Percentiles rank a stretch among this genome's conserved stretches.
Conservation (phyloP, 2,888 invertebrate genomes). For the Chrysolina haemoptera region DNA sequence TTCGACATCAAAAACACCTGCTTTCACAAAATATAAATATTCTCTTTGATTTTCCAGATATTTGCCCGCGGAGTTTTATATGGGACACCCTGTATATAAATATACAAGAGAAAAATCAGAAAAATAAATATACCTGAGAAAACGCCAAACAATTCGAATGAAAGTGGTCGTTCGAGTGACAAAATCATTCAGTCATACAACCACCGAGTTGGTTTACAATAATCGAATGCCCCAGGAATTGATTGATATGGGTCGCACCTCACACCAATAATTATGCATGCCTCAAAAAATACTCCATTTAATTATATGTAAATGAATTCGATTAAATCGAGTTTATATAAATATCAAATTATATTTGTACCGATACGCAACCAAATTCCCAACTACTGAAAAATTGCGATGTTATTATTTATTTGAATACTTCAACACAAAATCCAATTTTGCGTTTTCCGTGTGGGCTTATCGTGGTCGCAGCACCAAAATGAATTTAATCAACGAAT, state of each 20-base stretch:
- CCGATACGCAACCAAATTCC: conserved; percentile 14
- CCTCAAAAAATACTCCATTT: conserved; percentile 19
- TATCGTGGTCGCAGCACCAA: not conserved
- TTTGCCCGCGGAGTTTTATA: too few species aligned
- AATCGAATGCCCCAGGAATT: conserved; percentile 7
- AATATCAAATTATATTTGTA: conserved; percentile 34
- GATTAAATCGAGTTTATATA: conserved; percentile 25
- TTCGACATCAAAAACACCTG: too few species aligned
- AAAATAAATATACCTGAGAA: not conserved
- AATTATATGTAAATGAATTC: conserved; percentile 23
- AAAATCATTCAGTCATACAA: not conserved
- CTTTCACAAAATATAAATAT: too few species aligned
- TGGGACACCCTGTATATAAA: too few species aligned
- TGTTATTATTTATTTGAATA: conserved; percentile 25
- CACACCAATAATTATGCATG: conserved; percentile 5
- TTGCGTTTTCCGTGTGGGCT: not conserved
- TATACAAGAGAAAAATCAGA: too few species aligned
- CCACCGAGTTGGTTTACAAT: not conserved
- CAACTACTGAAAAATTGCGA: conserved; percentile 17
- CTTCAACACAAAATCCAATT: not conserved
- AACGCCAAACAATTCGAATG: not conserved
- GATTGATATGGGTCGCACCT: conserved; percentile 1
- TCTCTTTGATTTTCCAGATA: too few species aligned
- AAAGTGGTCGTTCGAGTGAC: not conserved
- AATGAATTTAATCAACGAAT: not conserved